These are phyloP conservation scores for Luffia ferchaultella DNA, from an alignment of 2,888 invertebrate genomes.

Conservation along the genomic window DNA sequence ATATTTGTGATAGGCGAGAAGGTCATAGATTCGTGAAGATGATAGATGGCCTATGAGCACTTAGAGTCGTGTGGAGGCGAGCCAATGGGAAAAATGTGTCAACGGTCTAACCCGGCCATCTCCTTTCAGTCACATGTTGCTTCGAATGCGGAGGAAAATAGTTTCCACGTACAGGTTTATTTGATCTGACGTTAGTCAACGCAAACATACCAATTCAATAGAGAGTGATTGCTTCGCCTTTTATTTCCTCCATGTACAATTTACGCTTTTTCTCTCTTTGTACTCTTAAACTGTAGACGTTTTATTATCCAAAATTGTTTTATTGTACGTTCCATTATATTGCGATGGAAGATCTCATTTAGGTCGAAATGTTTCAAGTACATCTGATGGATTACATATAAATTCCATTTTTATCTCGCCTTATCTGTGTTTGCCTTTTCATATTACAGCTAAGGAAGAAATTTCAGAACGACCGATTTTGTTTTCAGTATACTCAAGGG, in stretches of 20 bases:
- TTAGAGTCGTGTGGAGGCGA: slow-evolving; percentile 20
- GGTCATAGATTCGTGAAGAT: slow-evolving; percentile 39
- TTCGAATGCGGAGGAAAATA: slow-evolving; percentile 33
- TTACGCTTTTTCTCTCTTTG: not conserved
- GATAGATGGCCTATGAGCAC: slow-evolving; percentile 44
- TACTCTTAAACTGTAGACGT: too few relatives aligned
- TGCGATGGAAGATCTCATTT: too few relatives aligned
- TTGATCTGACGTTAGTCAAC: slow-evolving; percentile 31
- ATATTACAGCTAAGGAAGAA: too few relatives aligned
- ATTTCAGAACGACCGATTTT: too few relatives aligned
- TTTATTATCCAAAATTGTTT: too few relatives aligned
- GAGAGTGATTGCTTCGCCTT: not conserved
- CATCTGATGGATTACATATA: too few relatives aligned
- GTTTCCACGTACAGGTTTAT: slow-evolving; percentile 42
- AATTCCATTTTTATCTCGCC: too few relatives aligned
- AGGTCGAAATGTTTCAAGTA: too few relatives aligned
- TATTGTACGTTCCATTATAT: too few relatives aligned
- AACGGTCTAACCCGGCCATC: slow-evolving; percentile 38
- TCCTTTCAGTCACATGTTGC: slow-evolving; percentile 34
- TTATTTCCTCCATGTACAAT: not conserved
- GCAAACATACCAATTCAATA: slow-evolving; percentile 23
- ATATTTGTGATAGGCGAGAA: slow-evolving; percentile 27
- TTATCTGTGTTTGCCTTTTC: too few relatives aligned
- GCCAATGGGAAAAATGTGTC: slow-evolving; percentile 40
- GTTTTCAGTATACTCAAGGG: too few relatives aligned